Base-by-base conservation (phyloP, 2,797 vertebrate species). In the Danio albolineatus region DNA sequence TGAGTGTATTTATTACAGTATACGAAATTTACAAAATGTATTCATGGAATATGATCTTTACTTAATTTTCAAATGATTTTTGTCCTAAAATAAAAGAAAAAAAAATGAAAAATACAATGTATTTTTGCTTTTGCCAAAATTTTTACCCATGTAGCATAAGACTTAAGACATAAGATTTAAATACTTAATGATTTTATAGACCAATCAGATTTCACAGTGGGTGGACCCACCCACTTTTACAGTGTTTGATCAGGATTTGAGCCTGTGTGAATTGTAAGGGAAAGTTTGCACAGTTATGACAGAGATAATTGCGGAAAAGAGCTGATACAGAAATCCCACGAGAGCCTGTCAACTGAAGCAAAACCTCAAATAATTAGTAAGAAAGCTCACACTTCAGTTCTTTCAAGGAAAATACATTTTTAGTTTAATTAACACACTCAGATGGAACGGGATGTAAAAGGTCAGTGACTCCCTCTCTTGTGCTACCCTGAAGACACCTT, bases 341-440 rank as follows among this genome's bases (percentile, higher is more conserved):
- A 36, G 74, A 16, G 41, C 21, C 39, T 5, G 41, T 39, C 49
- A 46, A 48, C 19, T 36, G 74, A 19, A 67, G 74, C 74, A 66
- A 66, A 76, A 57, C 74, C 38, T 12, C 54, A 65, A 46, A 67
- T 76, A 67, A 76, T 76, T 67, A 67, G 38, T 19, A 65, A 10
- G 51, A 46, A 76, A 76, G 14, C 39, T 66, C 51, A 57, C 62
- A 76, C 74, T 67, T 67, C 4, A 65, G 17, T 64, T 53, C 60
- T 56, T 43, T 36, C n/a, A 19, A 38, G 8, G 38, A 64, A 39
- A 61, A 38, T 39, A 53, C 16, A 62, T 41, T 36, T 41, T 72
- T n/a, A 13, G 19, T 36, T 66, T 67, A 76, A 76, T 76, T 76
- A 76, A 66, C 62, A 56, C 49, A n/a, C 7, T 76, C 38, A 44